Percentiles rank a stretch among this genome's conserved stretches.
These are phyloP conservation scores for Pristionchus mayeri DNA, from an alignment of 2,888 invertebrate species.

Conservation along the genomic window DNA sequence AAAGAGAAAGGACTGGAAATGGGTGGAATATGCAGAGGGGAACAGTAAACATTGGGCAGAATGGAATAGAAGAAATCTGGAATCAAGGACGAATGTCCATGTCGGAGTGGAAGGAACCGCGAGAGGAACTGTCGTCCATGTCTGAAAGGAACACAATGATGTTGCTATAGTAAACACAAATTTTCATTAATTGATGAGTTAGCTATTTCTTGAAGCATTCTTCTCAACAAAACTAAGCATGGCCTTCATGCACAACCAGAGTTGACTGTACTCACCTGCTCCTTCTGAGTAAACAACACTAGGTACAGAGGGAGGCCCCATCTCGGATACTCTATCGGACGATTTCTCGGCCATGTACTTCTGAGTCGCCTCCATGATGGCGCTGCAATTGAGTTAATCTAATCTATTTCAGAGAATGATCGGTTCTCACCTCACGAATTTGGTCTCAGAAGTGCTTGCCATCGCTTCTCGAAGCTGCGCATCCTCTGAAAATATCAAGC, in stretches of 20 bases:
- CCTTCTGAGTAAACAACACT: background rate
- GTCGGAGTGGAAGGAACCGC: conserved; percentile 45
- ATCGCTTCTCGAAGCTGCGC: conserved; percentile 13
- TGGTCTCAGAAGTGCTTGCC: background rate
- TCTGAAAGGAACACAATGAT: conserved; percentile 5
- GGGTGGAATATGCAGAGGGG: background rate
- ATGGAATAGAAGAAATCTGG: background rate
- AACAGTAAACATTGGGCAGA: background rate
- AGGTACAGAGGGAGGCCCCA: conserved; percentile 49
- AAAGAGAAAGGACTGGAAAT: background rate
- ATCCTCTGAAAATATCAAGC: background rate
- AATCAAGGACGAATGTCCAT: conserved; percentile 11
- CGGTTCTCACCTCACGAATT: background rate
- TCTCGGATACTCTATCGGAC: background rate
- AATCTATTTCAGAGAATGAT: background rate
- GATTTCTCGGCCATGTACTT: conserved; percentile 39
- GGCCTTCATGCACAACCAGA: background rate
- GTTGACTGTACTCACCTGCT: conserved; percentile 15
- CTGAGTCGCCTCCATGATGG: conserved; percentile 41
- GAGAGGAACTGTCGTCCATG: conserved; percentile 47
- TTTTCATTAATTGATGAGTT: background rate
- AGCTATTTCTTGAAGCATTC: background rate
- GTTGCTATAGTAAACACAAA: background rate
- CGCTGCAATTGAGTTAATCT: background rate
- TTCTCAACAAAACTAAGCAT: background rate